These are phyloP conservation scores for Apogon talboti DNA, from an alignment of 2,797 vertebrate species.

Conservation along the genomic window DNA sequence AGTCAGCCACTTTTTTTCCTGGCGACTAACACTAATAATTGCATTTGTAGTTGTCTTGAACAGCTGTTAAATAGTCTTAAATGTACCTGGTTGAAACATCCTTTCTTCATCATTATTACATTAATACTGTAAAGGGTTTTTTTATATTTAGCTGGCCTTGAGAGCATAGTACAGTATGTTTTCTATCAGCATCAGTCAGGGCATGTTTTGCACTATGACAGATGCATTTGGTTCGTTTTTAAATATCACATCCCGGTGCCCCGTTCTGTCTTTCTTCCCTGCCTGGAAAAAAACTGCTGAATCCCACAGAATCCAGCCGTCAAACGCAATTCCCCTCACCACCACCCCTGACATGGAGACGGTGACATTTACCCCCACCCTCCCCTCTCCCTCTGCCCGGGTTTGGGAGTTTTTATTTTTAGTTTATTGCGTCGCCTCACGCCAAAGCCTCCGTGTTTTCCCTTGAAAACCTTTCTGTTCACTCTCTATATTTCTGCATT, in stretches of 20 bases:
- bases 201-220: constrained; percentile 57
- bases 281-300: constrained; percentile 71
- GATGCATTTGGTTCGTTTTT: constrained; percentile 47
- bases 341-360: constrained; percentile 68
- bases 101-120: too few species aligned
- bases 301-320: constrained; percentile 77
- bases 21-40: too few species aligned
- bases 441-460: constrained; percentile 82
- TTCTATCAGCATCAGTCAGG: constrained; percentile 47
- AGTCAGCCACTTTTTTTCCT: too few species aligned
- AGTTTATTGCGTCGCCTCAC: constrained; percentile 81
- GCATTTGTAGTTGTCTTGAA: too few species aligned
- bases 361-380: constrained; percentile 75
- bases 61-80: too few species aligned
- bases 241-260: constrained; percentile 43
- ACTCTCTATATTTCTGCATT: constrained; percentile 91
- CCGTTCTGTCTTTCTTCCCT: constrained; percentile 37
- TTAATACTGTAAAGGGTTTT: constrained; percentile 1
- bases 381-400: constrained; percentile 61
- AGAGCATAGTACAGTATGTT: constrained; percentile 20
- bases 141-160: constrained; percentile 9
- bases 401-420: constrained; percentile 80
- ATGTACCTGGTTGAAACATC: too few species aligned
- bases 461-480: constrained; percentile 90
- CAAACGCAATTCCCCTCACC: constrained; percentile 76